Evolutionary conservation across 1,140 invertebrate genomes (phyloP), one percentile per base, ranked within the genome.

Genomic region (Diorhabda sublineata): DNA sequence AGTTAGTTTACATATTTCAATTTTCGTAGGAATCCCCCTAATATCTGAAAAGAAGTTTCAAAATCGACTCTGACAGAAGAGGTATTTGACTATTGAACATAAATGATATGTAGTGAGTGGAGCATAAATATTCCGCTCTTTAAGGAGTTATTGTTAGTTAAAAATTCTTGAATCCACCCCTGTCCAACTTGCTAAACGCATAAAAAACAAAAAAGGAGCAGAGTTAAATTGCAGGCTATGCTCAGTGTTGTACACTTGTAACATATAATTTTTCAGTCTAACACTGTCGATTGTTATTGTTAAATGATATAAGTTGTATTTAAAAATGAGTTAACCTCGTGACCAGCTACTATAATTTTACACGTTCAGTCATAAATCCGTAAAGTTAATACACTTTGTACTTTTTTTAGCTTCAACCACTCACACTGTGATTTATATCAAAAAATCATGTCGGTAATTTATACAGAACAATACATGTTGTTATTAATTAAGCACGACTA

Each of bases 271-370:
- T 64, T 64, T 64, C 63, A 56, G 45, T 41, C 44, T 64, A 64
- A 64, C 63, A 64, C 45, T 64, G 7, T 11, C 26, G 11, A 45
- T 64, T 56, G 63, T 64, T 64, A 64, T 45, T 64, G 45, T 64
- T 52, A 56, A 64, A 64, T 64, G 63, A 64, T 64, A 57, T 7
- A 56, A 64, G 63, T 52, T 57, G 45, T 52, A 56, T 45, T 64
- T n/a, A 64, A 45, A 64, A 57, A 56, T 56, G 47, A 52, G 47
- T 45, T 64, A 56, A 43, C 8, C 5, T 57, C 52, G 26, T 6
- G 8, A 26, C 45, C 11, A 56, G 63, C 63, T 56, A 64, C 63
- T 64, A 64, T 56, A 64, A 64, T 42, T 64, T 52, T 42, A n/a
- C 44, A 64, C 44, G 58, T 26, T 11, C 58, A 11, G 5, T 59